Evolutionary conservation across 2,113 vertebrate species (phyloP).

Genomic region (Saguinus imperator): DNA sequence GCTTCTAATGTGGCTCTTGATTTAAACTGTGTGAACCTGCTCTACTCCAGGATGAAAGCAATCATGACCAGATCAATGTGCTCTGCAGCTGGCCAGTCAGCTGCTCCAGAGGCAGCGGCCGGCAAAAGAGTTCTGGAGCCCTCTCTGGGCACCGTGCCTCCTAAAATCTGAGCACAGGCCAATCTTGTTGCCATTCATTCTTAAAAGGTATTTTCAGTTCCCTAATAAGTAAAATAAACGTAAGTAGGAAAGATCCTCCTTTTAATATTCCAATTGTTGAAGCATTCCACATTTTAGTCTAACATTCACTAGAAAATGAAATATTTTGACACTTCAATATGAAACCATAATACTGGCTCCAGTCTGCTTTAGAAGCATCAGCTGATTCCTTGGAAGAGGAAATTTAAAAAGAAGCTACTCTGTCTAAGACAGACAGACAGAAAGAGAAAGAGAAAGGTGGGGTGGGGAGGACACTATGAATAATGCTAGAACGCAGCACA

Average conservation of each 20-base stretch:
- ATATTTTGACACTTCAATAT: neutral
- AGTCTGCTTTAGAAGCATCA: neutral
- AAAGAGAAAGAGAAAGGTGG: too few relatives aligned
- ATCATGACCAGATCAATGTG: constrained; percentile 56
- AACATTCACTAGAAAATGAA: constrained; percentile 28
- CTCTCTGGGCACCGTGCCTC: constrained; percentile 24
- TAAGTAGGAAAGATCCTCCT: constrained; percentile 11
- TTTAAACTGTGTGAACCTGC: constrained; percentile 59
- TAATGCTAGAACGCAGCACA: neutral
- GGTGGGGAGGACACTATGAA: neutral
- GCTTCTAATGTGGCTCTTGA: constrained; percentile 47
- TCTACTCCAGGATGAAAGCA: constrained; percentile 61
- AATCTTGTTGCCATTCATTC: neutral
- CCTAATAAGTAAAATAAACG: constrained; percentile 29
- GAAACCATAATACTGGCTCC: neutral
- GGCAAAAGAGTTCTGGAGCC: constrained; percentile 38
- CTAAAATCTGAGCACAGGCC: neutral
- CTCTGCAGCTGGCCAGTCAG: constrained; percentile 63
- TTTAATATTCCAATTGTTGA: constrained; percentile 34
- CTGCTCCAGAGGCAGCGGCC: constrained; percentile 45
- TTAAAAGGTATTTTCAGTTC: constrained; percentile 37
- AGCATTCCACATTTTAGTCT: neutral
- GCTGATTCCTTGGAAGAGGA: constrained; percentile 22
- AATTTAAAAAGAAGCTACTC: constrained; percentile 12
- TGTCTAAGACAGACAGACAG: neutral